Evolutionary conservation across 2,888 invertebrate genomes (phyloP).

Genomic region (Phytoseiulus persimilis): DNA sequence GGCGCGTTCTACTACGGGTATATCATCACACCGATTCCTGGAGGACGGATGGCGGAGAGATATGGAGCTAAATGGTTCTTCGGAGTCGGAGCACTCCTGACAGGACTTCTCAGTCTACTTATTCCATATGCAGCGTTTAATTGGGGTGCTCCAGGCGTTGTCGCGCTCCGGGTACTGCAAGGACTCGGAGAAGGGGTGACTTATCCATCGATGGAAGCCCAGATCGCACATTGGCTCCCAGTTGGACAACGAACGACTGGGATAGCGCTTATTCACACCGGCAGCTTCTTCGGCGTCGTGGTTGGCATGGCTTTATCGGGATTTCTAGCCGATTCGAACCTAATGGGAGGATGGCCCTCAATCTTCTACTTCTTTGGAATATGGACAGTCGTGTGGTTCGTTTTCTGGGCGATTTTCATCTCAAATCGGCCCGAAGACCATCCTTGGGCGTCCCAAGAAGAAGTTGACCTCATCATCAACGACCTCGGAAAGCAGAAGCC

Average conservation of each 20-base stretch:
- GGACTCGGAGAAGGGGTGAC: constrained; percentile 10
- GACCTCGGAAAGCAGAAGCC: background rate
- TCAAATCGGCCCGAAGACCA: constrained; percentile 44
- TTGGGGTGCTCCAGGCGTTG: background rate
- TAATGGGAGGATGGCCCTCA: constrained; percentile 59
- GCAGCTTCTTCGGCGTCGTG: constrained; percentile 75
- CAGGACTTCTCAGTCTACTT: background rate
- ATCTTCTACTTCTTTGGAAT: constrained; percentile 56
- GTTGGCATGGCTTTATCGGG: constrained; percentile 71
- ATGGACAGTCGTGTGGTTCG: constrained; percentile 45
- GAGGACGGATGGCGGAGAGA: background rate
- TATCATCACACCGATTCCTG: background rate
- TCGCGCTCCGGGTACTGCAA: background rate
- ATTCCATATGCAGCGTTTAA: background rate
- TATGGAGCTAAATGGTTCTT: background rate
- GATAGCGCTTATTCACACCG: constrained; percentile 66
- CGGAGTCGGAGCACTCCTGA: background rate
- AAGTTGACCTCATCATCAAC: constrained; percentile 41
- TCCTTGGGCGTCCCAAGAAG: constrained; percentile 43
- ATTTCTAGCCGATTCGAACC: constrained; percentile 62
- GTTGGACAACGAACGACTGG: background rate
- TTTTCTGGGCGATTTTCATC: constrained; percentile 43
- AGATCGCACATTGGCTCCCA: background rate
- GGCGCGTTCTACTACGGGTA: constrained; percentile 9
- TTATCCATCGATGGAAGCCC: background rate